Percentiles rank a stretch among this genome's conserved stretches.
phyloP scores from a whole-genome alignment of 2,888 invertebrate species.

The Rhyacophila evoluta region DNA sequence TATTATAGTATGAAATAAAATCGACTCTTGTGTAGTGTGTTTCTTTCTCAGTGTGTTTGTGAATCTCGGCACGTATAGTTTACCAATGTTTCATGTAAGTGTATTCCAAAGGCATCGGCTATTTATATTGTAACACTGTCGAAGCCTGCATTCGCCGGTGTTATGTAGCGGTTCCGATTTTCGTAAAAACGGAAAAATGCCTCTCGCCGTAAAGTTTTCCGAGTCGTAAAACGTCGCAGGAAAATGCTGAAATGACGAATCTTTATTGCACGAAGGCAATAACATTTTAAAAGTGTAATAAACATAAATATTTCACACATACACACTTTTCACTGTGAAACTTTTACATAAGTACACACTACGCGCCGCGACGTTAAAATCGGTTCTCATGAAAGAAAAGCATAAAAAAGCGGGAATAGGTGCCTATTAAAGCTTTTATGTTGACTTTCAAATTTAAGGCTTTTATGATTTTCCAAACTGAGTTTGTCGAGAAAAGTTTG shows the following conservation, averaged over 20 bases:
- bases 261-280: conserved; percentile 19
- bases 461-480: neutral
- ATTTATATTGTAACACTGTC: neutral
- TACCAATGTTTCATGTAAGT: neutral
- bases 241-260: conserved; percentile 24
- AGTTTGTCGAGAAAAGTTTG: neutral
- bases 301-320: conserved; percentile 24
- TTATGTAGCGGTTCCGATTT: neutral
- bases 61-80: neutral
- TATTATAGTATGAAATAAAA: too few relatives aligned
- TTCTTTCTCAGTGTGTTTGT: neutral
- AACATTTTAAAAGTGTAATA: conserved; percentile 24
- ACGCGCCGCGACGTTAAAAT: neutral
- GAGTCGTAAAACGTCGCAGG: neutral
- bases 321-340: conserved; percentile 1
- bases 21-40: too few relatives aligned
- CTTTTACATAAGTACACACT: conserved; percentile 2
- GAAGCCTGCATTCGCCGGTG: neutral
- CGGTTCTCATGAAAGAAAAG: conserved; percentile 15
- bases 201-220: conserved; percentile 6
- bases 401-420: neutral
- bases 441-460: conserved; percentile 2
- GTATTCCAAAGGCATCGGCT: conserved; percentile 18
- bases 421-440: neutral
- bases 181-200: conserved; percentile 7